phyloP scores from a whole-genome alignment of 2,888 invertebrate genomes.

The Nephrotoma flavescens region DNA sequence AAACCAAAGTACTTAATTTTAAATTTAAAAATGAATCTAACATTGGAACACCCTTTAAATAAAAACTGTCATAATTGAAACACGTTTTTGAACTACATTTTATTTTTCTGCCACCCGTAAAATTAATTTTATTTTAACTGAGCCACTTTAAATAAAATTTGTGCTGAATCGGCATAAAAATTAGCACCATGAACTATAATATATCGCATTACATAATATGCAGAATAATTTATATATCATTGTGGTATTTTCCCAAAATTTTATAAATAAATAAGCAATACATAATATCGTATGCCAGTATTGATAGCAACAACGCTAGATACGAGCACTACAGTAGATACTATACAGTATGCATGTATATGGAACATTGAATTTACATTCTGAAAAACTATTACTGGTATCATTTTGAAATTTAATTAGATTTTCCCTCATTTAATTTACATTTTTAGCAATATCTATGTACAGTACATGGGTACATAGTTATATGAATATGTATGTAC shows the following conservation, averaged over 20 bases:
- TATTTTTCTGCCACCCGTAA: background rate
- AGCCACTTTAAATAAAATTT: background rate
- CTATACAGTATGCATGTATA: background rate
- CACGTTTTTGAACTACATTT: background rate
- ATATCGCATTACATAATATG: background rate
- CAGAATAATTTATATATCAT: background rate
- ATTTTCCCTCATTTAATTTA: background rate
- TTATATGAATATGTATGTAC: background rate
- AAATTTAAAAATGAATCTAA: no score
- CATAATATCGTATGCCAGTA: background rate
- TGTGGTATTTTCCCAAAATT: background rate
- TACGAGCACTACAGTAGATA: background rate
- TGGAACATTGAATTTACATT: background rate
- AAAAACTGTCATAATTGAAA: background rate
- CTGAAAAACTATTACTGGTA: background rate
- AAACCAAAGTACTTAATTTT: no score
- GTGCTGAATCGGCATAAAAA: background rate
- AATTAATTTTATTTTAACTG: background rate
- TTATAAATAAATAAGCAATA: background rate
- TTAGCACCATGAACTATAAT: background rate
- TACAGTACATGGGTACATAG: background rate
- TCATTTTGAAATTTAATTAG: background rate
- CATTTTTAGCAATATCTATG: background rate
- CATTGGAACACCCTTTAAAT: background rate
- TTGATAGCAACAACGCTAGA: background rate